Percentiles rank a stretch among this genome's conserved stretches.
Evolutionary conservation across 2,113 vertebrate genomes (phyloP).

Genomic region (Prunella fulvescens): DNA sequence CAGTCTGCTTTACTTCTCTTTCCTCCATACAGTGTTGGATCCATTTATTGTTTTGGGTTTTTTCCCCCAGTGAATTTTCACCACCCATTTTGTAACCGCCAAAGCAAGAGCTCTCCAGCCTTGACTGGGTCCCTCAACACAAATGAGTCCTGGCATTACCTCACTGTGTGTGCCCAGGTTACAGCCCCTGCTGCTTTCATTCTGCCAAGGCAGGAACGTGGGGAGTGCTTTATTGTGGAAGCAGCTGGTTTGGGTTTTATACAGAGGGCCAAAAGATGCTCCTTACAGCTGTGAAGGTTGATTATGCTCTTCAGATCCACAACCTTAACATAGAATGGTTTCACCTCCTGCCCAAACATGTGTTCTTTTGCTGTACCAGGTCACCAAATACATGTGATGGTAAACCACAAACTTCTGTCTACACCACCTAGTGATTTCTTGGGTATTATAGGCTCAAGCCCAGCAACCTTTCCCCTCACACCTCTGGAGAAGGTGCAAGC

Average conservation of each 20-base stretch:
- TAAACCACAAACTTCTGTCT: neutral
- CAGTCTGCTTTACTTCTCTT: neutral
- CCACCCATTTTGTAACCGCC: neutral
- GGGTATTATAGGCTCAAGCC: neutral
- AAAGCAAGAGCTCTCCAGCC: neutral
- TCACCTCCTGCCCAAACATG: neutral
- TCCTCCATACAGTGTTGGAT: neutral
- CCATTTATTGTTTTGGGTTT: neutral
- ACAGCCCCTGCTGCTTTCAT: neutral
- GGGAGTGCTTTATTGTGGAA: neutral
- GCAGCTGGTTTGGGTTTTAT: neutral
- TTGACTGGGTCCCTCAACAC: neutral
- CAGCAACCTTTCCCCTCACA: neutral
- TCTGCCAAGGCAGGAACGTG: fast-evolving
- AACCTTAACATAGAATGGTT: neutral
- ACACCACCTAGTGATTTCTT: neutral
- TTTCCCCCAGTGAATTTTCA: neutral
- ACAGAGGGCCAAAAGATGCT: neutral
- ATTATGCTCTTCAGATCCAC: neutral
- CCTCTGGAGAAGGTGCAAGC: neutral
- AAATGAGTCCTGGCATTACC: fast-evolving
- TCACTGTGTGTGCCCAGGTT: too few relatives aligned
- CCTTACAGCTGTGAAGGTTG: neutral
- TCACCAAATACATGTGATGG: neutral
- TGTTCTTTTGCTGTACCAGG: neutral